phyloP scores from a whole-genome alignment of 2,888 invertebrate genomes.

The Eristalinus aeneus region DNA sequence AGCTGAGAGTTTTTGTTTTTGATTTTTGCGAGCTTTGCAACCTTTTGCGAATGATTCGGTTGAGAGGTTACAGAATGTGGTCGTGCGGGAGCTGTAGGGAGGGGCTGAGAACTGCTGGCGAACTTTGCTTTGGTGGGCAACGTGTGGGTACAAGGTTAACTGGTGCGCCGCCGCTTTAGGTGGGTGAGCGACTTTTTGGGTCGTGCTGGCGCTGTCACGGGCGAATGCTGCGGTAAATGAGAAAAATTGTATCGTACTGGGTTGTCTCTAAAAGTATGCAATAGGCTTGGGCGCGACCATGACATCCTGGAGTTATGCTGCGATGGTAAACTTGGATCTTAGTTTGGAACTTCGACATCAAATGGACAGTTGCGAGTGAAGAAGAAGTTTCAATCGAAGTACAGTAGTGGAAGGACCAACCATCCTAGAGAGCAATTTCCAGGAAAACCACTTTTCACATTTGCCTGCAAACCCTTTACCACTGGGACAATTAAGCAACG shows the following conservation, averaged over 20 bases:
- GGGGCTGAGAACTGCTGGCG: conserved; percentile 28
- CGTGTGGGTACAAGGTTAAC: conserved; percentile 51
- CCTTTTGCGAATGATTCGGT: conserved; percentile 28
- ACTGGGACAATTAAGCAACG: neutral
- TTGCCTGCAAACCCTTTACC: neutral
- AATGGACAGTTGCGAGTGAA: too few species aligned
- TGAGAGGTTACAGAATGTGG: conserved; percentile 22
- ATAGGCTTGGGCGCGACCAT: neutral
- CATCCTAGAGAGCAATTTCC: too few species aligned
- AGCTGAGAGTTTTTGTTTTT: neutral
- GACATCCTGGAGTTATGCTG: neutral
- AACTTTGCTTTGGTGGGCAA: conserved; percentile 30
- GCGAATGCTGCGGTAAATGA: conserved; percentile 6
- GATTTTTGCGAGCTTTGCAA: conserved; percentile 33
- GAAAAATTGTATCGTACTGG: neutral
- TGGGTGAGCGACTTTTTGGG: conserved; percentile 50
- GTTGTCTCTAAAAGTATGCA: neutral
- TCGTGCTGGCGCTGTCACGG: conserved; percentile 13
- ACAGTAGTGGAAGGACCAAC: too few species aligned
- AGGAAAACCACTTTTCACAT: too few species aligned
- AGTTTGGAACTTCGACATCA: too few species aligned
- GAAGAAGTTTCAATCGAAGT: too few species aligned
- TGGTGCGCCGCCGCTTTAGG: conserved; percentile 15
- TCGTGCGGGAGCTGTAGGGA: neutral
- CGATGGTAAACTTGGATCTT: neutral